Percentiles rank a stretch among this genome's conserved stretches.
Evolutionary conservation across 2,888 invertebrate genomes (phyloP).

Genomic region (Erynnis tages): DNA sequence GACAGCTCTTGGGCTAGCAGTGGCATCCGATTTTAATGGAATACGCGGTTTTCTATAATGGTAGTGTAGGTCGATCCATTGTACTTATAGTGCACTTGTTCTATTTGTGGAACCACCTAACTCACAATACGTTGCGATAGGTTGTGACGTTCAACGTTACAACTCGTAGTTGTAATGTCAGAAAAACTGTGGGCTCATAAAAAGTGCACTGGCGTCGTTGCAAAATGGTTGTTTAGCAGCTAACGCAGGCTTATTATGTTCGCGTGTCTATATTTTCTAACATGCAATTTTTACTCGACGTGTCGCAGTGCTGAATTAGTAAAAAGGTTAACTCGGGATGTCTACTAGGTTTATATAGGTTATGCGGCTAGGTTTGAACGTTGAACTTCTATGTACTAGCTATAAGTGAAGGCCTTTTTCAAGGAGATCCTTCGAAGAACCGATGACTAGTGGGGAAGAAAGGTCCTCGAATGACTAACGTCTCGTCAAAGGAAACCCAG

Average conservation of each 20-base stretch:
- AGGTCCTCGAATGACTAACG: too few species aligned
- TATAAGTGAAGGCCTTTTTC: too few species aligned
- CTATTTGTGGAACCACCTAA: conserved; percentile 2
- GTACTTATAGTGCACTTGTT: neutral
- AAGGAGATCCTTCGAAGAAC: too few species aligned
- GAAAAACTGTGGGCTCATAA: neutral
- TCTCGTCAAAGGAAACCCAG: too few species aligned
- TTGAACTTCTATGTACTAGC: too few species aligned
- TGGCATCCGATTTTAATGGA: too few species aligned
- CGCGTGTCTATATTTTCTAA: conserved; percentile 8
- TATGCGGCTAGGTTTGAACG: too few species aligned
- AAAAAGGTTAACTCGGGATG: neutral
- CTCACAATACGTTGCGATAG: neutral
- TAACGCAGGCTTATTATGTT: conserved; percentile 3
- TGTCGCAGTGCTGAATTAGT: neutral
- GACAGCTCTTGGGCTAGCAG: too few species aligned
- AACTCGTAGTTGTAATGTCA: neutral
- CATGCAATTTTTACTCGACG: neutral
- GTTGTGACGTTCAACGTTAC: neutral
- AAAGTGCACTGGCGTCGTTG: neutral
- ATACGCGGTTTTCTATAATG: conserved; percentile 13
- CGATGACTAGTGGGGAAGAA: too few species aligned
- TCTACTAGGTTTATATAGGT: too few species aligned
- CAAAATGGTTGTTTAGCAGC: too few species aligned
- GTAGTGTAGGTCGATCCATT: neutral